These are phyloP conservation scores for Myanophis thanlyinensis DNA, from an alignment of 2,113 vertebrate species.

Conservation along the genomic window DNA sequence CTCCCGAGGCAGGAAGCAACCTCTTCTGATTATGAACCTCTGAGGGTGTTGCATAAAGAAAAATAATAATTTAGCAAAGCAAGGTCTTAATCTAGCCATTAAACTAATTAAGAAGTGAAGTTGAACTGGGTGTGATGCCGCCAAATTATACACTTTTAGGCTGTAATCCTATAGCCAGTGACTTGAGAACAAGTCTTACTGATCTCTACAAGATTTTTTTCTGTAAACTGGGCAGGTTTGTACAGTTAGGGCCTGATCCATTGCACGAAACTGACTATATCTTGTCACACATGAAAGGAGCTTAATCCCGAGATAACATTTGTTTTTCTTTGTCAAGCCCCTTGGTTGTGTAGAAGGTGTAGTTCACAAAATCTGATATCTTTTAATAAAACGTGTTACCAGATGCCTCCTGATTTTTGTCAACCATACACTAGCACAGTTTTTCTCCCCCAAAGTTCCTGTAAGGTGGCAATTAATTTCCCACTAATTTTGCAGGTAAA, in stretches of 20 bases:
- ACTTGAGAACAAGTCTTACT: not conserved
- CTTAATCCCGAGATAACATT: not conserved
- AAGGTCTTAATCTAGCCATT: not conserved
- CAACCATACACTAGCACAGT: not conserved
- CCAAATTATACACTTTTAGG: not conserved
- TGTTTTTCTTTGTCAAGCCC: not conserved
- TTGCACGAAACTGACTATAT: not conserved
- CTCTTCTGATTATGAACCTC: too few species aligned
- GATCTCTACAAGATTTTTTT: not conserved
- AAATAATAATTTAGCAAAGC: not conserved
- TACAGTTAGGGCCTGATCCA: not conserved
- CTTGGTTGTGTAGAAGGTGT: not conserved
- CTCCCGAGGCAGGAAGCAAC: not conserved
- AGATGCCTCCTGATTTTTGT: not conserved
- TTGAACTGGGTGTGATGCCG: not conserved
- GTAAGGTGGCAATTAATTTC: not conserved
- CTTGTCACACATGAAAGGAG: not conserved
- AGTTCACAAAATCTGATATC: not conserved
- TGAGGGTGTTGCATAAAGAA: not conserved
- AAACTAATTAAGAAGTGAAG: not conserved
- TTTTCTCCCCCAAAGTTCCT: not conserved
- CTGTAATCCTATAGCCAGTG: not conserved
- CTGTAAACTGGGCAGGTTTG: not conserved
- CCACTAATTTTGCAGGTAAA: not conserved
- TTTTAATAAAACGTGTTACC: not conserved